Percentiles rank a stretch among this genome's conserved stretches.
Evolutionary conservation across 2,888 invertebrate species (phyloP).

Genomic region (Stenodera caucasica): DNA sequence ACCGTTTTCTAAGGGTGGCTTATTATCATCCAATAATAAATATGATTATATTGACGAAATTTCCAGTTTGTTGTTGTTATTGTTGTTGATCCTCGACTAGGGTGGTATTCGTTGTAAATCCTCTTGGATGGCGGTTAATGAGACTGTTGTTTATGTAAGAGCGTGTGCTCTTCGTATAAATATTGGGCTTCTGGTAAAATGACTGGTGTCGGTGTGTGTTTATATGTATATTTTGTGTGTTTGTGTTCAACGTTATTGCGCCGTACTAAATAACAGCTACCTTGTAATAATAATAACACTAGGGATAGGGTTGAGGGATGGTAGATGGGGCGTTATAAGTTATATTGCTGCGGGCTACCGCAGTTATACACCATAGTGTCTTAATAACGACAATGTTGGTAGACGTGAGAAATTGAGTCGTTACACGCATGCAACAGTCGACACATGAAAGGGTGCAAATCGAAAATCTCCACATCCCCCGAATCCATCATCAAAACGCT

Average conservation of each 20-base stretch:
- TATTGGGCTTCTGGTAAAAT: slow-evolving; percentile 48
- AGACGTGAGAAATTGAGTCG: slow-evolving; percentile 46
- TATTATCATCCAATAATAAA: too few relatives aligned
- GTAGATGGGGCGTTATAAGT: slow-evolving; percentile 24
- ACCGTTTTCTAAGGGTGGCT: too few relatives aligned
- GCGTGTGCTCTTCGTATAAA: slow-evolving; percentile 49
- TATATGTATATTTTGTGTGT: background rate
- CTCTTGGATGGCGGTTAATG: slow-evolving; percentile 30
- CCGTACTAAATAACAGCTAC: slow-evolving; percentile 45
- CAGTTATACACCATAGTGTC: slow-evolving; percentile 30
- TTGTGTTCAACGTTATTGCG: slow-evolving; percentile 49
- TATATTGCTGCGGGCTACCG: slow-evolving; percentile 30
- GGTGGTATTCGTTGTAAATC: slow-evolving; percentile 29
- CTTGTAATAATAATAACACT: slow-evolving; percentile 29
- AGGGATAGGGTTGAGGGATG: slow-evolving; percentile 21
- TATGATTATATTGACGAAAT: background rate
- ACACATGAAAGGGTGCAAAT: background rate
- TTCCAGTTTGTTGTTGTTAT: background rate
- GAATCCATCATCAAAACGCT: too few relatives aligned
- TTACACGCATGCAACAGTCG: slow-evolving; percentile 41
- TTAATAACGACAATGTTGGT: slow-evolving; percentile 41
- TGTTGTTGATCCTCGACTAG: slow-evolving; percentile 12
- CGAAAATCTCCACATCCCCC: too few relatives aligned
- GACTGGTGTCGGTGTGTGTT: slow-evolving; percentile 35
- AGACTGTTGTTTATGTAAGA: slow-evolving; percentile 43